Percentiles rank a stretch among this genome's conserved stretches.
Conservation (phyloP, 30 jellyfish, hydroid and myxozoan genomes). For the Hydractinia echinata region DNA sequence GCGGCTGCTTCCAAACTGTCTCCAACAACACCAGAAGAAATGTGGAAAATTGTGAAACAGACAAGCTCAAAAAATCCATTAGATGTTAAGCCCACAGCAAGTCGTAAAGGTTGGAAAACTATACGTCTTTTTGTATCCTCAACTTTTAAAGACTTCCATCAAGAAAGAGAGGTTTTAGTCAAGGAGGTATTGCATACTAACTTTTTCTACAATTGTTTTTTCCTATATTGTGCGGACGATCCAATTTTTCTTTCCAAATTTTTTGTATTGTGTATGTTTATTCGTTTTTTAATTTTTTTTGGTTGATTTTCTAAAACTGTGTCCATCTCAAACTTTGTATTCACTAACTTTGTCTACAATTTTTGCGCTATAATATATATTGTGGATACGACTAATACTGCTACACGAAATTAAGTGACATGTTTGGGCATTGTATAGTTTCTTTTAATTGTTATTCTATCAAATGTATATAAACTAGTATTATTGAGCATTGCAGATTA, state of each 20-base stretch:
- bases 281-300: too few relatives aligned
- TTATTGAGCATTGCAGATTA: too few relatives aligned
- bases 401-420: background rate
- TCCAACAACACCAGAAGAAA: slow-evolving; percentile 77
- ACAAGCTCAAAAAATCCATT: slow-evolving; percentile 56
- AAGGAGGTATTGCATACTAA: slow-evolving; percentile 76
- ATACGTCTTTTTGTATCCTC: slow-evolving; percentile 94
- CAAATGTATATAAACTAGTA: too few relatives aligned
- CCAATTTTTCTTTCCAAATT: too few relatives aligned
- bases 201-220: too few relatives aligned
- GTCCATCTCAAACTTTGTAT: too few relatives aligned
- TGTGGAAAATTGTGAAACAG: slow-evolving; percentile 95
- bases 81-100: slow-evolving; percentile 73
- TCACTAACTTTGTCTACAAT: too few relatives aligned
- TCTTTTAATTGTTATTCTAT: too few relatives aligned
- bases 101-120: slow-evolving; percentile 99
- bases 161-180: slow-evolving; percentile 95
- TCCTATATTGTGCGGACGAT: too few relatives aligned
- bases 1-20: slow-evolving; percentile 61
- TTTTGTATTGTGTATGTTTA: too few relatives aligned
- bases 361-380: too few relatives aligned
- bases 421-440: background rate
- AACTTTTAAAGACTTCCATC: slow-evolving; percentile 97
- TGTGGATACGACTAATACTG: background rate
- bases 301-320: too few relatives aligned